Base-by-base conservation (phyloP, 2,888 invertebrate genomes). In the Flexamia atlantica region DNA sequence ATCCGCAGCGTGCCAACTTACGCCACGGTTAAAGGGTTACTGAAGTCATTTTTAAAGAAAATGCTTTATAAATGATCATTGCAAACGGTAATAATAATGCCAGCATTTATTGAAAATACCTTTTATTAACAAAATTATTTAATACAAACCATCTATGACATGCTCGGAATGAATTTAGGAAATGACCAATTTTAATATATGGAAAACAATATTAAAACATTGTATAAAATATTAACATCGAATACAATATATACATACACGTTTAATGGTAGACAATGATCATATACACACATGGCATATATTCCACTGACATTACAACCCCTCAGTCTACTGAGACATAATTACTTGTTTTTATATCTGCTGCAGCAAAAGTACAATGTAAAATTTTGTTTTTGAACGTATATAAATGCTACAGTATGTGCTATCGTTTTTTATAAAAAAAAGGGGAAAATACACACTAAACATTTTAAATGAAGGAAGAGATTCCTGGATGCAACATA, bases 91-190 rank as follows among this genome's bases (percentile, higher is more conserved):
- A 36, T 36, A 36, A 46, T 14, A 3, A 53, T 3, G 23, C 7
- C 28, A 76, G 9, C 20, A 76, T 23, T 23, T 76, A 57, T 30
- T 79, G 57, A 79, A 79, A 79, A 79, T 79, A 79, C 23, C 57
- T 79, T 79, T 79, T 79, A 79, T 79, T 57, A 79, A 79, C 79
- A 79, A 79, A 79, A 79, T 76, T 5, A 28, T 32, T 50, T n/a
- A 46, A 50, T 46, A 46, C 42, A 42, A 79, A 57, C 28, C 50
- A 79, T 14, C 79, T 25, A 76, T 25, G 28, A 79, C 46, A 79
- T 50, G 53, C 79, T 46, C 46, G 79, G 79, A 79, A 79, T 79
- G 79, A 32, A 23, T 53, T 17, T 5, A n/a, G 79, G 79, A 20
- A 50, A 28, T 20, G n/a, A 36, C n/a, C 46, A 46, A 76, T 46